Conservation (phyloP, 2,113 vertebrate species). For the Triplophysa dalaica region DNA sequence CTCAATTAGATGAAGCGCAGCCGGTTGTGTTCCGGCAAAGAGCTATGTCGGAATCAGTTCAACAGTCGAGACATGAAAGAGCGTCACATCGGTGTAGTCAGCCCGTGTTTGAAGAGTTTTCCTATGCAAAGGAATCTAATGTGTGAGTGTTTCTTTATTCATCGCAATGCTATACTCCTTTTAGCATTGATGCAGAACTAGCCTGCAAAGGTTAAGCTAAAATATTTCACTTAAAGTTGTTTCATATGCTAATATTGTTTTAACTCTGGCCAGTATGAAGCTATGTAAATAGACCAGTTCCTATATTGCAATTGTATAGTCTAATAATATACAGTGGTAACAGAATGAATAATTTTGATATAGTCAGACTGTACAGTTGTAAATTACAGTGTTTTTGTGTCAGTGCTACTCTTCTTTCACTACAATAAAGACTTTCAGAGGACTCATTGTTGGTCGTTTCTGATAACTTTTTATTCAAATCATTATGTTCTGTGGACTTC, state of each 20-base stretch:
- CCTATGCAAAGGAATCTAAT: constrained; percentile 88
- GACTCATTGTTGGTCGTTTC: not conserved
- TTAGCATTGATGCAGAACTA: not conserved
- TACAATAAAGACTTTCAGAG: constrained; percentile 79
- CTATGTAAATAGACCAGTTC: constrained; percentile 64
- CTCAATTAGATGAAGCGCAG: constrained; percentile 41
- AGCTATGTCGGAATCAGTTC: constrained; percentile 79
- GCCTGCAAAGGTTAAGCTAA: constrained; percentile 26
- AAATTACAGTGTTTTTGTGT: constrained; percentile 44
- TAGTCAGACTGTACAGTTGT: constrained; percentile 46
- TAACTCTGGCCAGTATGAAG: constrained; percentile 62
- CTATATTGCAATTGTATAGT: constrained; percentile 52
- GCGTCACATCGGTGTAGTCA: constrained; percentile 79
- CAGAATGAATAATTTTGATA: constrained; percentile 6
- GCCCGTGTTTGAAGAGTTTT: constrained; percentile 82
- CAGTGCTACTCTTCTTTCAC: constrained; percentile 69
- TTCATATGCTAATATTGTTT: constrained; percentile 46
- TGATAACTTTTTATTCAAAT: not conserved
- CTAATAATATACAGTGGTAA: constrained; percentile 31
- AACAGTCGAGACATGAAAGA: constrained; percentile 63
- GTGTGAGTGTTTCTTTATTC: constrained; percentile 71
- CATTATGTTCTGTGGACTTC: too few species aligned
- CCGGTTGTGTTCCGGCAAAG: constrained; percentile 70
- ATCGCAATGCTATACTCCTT: constrained; percentile 11
- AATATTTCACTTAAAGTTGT: constrained; percentile 45